phyloP scores from a whole-genome alignment of 2,888 invertebrate species.

The Tetheella fluctuosa region DNA sequence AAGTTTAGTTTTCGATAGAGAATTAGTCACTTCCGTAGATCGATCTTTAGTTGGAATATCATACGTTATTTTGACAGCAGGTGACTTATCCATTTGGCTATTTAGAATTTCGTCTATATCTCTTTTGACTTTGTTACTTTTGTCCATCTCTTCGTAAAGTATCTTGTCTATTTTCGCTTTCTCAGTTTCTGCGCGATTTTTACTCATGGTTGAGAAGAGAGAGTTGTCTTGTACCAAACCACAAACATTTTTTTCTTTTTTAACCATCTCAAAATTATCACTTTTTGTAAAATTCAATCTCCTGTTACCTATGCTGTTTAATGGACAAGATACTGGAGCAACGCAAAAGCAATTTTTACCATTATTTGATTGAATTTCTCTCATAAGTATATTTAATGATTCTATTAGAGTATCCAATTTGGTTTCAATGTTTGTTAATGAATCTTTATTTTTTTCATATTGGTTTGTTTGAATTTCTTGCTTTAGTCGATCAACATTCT shows the following conservation, averaged over 20 bases:
- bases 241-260: slow-evolving; percentile 32
- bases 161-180: slow-evolving; percentile 38
- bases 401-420: slow-evolving; percentile 59
- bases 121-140: slow-evolving; percentile 51
- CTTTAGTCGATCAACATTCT: slow-evolving; percentile 39
- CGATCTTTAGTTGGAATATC: slow-evolving; percentile 63
- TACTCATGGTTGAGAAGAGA: slow-evolving; percentile 22
- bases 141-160: slow-evolving; percentile 51
- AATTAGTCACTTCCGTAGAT: slow-evolving; percentile 59
- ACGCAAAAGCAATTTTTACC: slow-evolving; percentile 18
- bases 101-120: slow-evolving; percentile 52
- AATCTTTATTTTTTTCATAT: slow-evolving; percentile 28
- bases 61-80: slow-evolving; percentile 48
- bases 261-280: slow-evolving; percentile 27
- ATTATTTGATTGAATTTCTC: slow-evolving; percentile 45
- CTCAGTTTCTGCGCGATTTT: slow-evolving; percentile 15
- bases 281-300: slow-evolving; percentile 33
- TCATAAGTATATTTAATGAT: slow-evolving; percentile 56
- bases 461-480: slow-evolving; percentile 30
- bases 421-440: slow-evolving; percentile 53
- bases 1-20: slow-evolving; percentile 38
- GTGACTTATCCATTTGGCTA: slow-evolving; percentile 30
- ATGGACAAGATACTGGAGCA: slow-evolving; percentile 27
- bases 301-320: slow-evolving; percentile 18
- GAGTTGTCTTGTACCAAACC: slow-evolving; percentile 31